A percentile compares a stretch with the other conserved stretches of the same genome.
These are phyloP conservation scores for Stegophylla sp. DNA, from an alignment of 2,888 invertebrate species.

Conservation along the genomic window DNA sequence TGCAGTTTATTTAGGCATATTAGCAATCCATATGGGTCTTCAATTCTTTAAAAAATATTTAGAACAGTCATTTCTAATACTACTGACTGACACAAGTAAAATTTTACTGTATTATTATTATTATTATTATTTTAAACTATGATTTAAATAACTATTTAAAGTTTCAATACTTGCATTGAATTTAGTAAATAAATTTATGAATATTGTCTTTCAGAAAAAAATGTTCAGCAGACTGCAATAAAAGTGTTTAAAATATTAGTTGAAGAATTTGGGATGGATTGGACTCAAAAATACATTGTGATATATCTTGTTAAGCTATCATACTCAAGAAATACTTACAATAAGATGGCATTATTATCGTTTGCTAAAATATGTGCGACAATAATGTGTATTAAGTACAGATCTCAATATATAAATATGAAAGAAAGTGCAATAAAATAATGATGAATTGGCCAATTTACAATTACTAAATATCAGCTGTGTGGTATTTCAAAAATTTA, in stretches of 20 bases:
- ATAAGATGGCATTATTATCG: slow-evolving; percentile 41
- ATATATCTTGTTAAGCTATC: slow-evolving; percentile 13
- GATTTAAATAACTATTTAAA: not conserved
- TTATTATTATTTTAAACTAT: not conserved
- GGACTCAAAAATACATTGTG: slow-evolving; percentile 31
- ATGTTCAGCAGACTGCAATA: slow-evolving; percentile 36
- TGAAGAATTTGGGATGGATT: slow-evolving; percentile 42
- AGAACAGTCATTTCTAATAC: slow-evolving; percentile 30
- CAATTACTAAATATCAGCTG: not conserved
- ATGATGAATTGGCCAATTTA: not conserved
- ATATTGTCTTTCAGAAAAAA: slow-evolving; percentile 17
- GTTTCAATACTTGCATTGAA: not conserved
- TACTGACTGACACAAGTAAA: slow-evolving; percentile 29
- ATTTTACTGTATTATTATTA: slow-evolving; percentile 1
- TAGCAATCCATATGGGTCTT: slow-evolving; percentile 29
- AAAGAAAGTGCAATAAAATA: slow-evolving; percentile 15
- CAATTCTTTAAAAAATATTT: slow-evolving; percentile 39
- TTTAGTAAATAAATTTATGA: not conserved
- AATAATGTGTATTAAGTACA: slow-evolving; percentile 29
- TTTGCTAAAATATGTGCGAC: slow-evolving; percentile 46
- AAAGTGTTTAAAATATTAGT: slow-evolving; percentile 43
- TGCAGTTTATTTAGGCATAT: slow-evolving; percentile 42
- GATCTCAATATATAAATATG: slow-evolving; percentile 6
- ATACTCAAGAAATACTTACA: slow-evolving; percentile 33
- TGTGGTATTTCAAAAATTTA: not conserved